Percentiles rank a stretch among this genome's conserved stretches.
Conservation (phyloP, 92 coral and sea anemone species). For the Zoanthus solanderi region DNA sequence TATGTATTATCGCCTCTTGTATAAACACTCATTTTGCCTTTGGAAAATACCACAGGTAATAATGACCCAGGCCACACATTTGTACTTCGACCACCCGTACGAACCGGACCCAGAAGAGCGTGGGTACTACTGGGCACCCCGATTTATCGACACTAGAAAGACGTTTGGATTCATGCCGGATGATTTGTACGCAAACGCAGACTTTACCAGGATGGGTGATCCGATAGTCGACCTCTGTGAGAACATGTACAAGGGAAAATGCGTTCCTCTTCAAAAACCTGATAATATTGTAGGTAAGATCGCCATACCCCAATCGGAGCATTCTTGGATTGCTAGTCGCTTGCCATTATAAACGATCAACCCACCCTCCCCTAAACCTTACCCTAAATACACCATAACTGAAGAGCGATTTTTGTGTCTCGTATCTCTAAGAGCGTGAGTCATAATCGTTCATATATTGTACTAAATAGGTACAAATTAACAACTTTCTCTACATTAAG, state of each 20-base stretch:
- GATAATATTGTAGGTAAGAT: conserved; percentile 83
- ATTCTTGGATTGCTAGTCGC: background rate
- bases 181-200: conserved; percentile 89
- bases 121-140: conserved; percentile 99
- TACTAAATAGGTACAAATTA: no score
- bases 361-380: background rate
- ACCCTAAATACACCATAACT: no score
- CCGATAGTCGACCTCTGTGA: conserved; percentile 82
- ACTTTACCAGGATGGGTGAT: conserved; percentile 84
- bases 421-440: no score
- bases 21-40: background rate
- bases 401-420: no score
- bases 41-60: conserved; percentile 68
- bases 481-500: no score
- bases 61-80: conserved; percentile 95
- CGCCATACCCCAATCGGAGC: background rate
- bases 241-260: conserved; percentile 86
- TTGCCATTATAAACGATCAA: background rate
- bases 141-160: conserved; percentile 92
- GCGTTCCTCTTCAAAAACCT: conserved; percentile 82
- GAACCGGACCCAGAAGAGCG: conserved; percentile 99
- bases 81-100: conserved; percentile 97
- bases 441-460: no score
- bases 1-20: background rate
- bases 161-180: conserved; percentile 98